These are phyloP conservation scores for Drosophila quinaria DNA, from an alignment of 2,888 invertebrate species.

Conservation along the genomic window DNA sequence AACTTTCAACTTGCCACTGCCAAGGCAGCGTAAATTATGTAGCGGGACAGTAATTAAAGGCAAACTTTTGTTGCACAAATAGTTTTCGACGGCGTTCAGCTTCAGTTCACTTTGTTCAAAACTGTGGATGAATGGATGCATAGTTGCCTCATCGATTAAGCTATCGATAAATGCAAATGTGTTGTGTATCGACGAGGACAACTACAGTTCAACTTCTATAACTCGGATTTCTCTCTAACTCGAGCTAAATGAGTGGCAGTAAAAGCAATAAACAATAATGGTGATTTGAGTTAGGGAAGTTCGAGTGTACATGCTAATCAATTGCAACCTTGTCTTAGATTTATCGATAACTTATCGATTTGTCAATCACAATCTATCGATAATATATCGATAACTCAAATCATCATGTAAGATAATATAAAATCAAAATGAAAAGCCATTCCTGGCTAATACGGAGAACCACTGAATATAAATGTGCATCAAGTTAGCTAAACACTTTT, in stretches of 20 bases:
- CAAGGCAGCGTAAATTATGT: constrained; percentile 75
- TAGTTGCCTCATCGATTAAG: constrained; percentile 4
- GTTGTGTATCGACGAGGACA: neutral
- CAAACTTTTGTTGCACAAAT: constrained; percentile 72
- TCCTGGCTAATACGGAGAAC: too few species aligned
- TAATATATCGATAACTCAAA: neutral
- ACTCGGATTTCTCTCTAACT: too few species aligned
- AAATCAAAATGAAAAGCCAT: too few species aligned
- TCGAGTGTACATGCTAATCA: too few species aligned
- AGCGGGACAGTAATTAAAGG: constrained; percentile 77
- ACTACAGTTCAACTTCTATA: too few species aligned
- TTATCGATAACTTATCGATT: constrained; percentile 2
- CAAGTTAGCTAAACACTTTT: too few species aligned
- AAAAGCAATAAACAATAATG: too few species aligned
- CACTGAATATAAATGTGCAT: too few species aligned
- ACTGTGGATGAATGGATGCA: neutral
- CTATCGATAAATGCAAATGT: constrained; percentile 3
- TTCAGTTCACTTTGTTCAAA: constrained; percentile 9
- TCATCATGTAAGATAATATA: neutral
- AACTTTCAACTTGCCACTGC: constrained; percentile 20
- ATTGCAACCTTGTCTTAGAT: neutral
- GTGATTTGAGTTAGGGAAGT: too few species aligned
- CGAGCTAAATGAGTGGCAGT: too few species aligned
- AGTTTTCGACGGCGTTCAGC: constrained; percentile 62
- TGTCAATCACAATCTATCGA: neutral